phyloP scores from a whole-genome alignment of 2,113 vertebrate genomes.

The Rhodinocichla rosea region DNA sequence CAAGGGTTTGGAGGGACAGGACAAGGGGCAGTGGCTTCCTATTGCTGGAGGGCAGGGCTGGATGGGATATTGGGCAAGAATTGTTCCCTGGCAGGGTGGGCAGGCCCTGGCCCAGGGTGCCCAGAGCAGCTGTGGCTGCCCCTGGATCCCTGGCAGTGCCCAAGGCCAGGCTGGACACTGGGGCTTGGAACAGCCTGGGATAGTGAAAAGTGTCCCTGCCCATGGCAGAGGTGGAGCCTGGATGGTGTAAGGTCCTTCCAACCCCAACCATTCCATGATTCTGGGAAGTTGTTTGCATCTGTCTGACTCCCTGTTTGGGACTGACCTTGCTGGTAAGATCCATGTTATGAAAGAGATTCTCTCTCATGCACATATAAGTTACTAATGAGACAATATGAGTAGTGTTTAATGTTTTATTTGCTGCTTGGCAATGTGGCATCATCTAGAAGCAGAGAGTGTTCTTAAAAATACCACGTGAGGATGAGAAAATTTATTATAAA shows the following conservation, averaged over 20 bases:
- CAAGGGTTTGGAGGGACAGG: neutral
- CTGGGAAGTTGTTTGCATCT: neutral
- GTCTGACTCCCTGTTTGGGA: neutral
- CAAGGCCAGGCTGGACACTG: accelerated
- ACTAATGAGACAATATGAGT: neutral
- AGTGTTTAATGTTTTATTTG: neutral
- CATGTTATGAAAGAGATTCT: neutral
- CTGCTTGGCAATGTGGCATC: constrained; percentile 1
- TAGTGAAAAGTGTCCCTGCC: accelerated
- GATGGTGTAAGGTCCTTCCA: neutral
- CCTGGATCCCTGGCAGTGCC: neutral
- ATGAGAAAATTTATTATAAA: neutral
- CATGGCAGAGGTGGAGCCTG: accelerated
- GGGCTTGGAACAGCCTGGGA: neutral
- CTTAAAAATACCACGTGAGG: neutral
- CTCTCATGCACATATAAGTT: neutral
- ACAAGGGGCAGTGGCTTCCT: neutral
- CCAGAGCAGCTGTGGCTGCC: neutral
- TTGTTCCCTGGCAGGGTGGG: accelerated
- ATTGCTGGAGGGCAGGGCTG: accelerated
- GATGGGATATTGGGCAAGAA: neutral
- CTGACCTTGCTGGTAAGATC: neutral
- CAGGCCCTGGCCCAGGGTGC: neutral
- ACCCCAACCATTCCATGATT: neutral
- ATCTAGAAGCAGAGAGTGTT: neutral